phyloP scores from a whole-genome alignment of 2,113 vertebrate genomes.

The Oceanodroma tethys region DNA sequence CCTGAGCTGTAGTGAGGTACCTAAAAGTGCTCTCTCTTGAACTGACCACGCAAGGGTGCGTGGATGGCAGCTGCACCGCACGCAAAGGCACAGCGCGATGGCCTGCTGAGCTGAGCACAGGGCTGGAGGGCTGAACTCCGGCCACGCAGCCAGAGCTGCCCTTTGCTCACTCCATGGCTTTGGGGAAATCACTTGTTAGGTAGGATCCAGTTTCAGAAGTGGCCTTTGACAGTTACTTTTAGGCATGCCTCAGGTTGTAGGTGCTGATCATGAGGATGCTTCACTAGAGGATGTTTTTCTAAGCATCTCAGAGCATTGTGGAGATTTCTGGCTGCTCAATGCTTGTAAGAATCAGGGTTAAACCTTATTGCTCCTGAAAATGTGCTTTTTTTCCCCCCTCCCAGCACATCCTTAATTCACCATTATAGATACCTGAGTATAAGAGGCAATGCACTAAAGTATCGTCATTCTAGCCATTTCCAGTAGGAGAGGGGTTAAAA shows the following conservation, averaged over 20 bases:
- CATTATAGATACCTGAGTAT: neutral
- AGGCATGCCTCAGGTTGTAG: neutral
- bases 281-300: neutral
- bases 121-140: neutral
- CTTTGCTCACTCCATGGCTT: neutral
- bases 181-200: neutral
- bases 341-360: neutral
- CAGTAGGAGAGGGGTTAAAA: neutral
- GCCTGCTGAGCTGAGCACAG: neutral
- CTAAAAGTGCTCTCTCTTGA: neutral
- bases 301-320: neutral
- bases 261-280: neutral
- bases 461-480: neutral
- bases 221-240: neutral
- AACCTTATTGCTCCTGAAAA: neutral
- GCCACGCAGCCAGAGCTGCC: neutral
- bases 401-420: neutral
- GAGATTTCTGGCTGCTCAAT: neutral
- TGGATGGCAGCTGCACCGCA: neutral
- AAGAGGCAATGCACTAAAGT: neutral
- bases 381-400: no score
- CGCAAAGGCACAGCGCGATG: neutral
- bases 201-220: neutral
- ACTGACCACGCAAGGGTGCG: fast-evolving
- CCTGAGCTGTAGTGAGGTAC: neutral